Conservation (phyloP, 2,797 vertebrate species). For the Melanotaenia nigrans region DNA sequence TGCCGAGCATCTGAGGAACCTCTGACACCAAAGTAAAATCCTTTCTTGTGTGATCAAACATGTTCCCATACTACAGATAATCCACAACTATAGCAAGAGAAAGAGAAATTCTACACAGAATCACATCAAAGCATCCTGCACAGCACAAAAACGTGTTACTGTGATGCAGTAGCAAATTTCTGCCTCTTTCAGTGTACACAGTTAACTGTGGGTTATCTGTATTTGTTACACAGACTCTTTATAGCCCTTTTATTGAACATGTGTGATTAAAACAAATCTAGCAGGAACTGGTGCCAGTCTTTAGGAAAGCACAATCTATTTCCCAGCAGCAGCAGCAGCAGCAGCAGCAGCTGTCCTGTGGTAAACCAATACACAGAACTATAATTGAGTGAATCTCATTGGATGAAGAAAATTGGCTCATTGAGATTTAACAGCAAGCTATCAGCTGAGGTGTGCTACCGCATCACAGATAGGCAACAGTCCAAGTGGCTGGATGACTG, state of each 20-base stretch:
- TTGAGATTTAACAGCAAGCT: slow-evolving; percentile 66
- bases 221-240: slow-evolving; percentile 37
- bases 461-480: slow-evolving; percentile 37
- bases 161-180: neutral
- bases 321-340: slow-evolving; percentile 51
- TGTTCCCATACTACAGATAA: slow-evolving; percentile 35
- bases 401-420: slow-evolving; percentile 66
- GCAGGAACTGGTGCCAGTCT: slow-evolving; percentile 47
- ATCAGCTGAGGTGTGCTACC: slow-evolving; percentile 47
- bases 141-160: neutral
- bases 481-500: slow-evolving; percentile 8
- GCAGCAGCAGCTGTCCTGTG: slow-evolving; percentile 69
- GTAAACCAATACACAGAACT: slow-evolving; percentile 67
- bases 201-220: slow-evolving; percentile 3
- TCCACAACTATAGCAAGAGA: slow-evolving; percentile 21
- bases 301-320: slow-evolving; percentile 60
- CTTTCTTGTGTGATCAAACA: slow-evolving; percentile 32
- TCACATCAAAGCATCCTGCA: neutral
- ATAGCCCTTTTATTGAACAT: slow-evolving; percentile 49
- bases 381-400: slow-evolving; percentile 69
- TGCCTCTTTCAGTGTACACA: slow-evolving; percentile 15
- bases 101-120: slow-evolving; percentile 5
- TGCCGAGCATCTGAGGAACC: slow-evolving; percentile 43
- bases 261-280: slow-evolving; percentile 64
- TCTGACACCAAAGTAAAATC: slow-evolving; percentile 58